Conservation (phyloP, 2,888 invertebrate genomes). For the Pammene fasciana region DNA sequence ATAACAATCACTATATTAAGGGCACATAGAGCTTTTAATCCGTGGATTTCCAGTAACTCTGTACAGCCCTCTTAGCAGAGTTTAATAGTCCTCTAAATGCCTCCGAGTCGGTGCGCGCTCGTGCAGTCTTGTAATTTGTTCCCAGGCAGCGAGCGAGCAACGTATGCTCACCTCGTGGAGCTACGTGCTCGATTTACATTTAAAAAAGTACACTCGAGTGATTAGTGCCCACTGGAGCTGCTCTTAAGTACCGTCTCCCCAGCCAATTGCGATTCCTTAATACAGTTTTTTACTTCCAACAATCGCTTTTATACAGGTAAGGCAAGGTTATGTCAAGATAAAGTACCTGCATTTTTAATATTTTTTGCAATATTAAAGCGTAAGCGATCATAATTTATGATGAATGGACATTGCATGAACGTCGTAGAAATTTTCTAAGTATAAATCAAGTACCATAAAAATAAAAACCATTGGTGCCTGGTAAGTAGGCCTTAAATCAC, state of each 20-base stretch:
- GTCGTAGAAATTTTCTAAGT: conserved; percentile 5
- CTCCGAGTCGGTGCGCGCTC: conserved; percentile 58
- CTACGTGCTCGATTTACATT: conserved; percentile 48
- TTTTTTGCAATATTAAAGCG: background rate
- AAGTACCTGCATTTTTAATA: background rate
- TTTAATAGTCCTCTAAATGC: conserved; percentile 72
- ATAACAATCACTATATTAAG: too few species aligned
- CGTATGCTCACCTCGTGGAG: conserved; percentile 58
- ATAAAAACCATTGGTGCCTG: conserved; percentile 54
- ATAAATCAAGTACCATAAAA: conserved; percentile 50
- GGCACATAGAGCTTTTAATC: conserved; percentile 51
- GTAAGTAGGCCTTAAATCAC: conserved; percentile 70
- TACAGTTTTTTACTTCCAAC: background rate
- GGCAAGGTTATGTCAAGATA: background rate
- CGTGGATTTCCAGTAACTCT: conserved; percentile 65
- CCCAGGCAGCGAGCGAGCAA: conserved; percentile 53
- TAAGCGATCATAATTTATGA: background rate
- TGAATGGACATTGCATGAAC: background rate
- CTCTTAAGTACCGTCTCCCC: conserved; percentile 29
- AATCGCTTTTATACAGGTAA: conserved; percentile 1
- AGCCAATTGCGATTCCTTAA: conserved; percentile 18
- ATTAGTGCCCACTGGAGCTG: conserved; percentile 42
- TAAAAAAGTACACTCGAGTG: conserved; percentile 43
- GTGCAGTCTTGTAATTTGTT: conserved; percentile 68
- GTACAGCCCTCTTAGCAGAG: conserved; percentile 61